These are phyloP conservation scores for Drosophila nigrodunni DNA, from an alignment of 1,140 invertebrate species.

Conservation along the genomic window DNA sequence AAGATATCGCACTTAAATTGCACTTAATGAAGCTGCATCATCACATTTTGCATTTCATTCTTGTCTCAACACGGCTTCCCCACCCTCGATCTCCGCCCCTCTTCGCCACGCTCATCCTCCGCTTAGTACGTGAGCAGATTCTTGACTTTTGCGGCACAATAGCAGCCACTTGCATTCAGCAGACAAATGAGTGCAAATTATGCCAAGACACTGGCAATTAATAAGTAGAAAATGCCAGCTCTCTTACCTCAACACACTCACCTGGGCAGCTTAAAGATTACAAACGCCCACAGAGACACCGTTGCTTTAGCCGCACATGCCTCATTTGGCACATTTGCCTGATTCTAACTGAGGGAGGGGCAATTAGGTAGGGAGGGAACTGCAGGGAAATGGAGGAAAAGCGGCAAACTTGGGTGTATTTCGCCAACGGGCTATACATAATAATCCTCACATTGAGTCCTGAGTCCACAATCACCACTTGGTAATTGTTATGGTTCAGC, in stretches of 20 bases:
- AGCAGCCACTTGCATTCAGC: conserved; percentile 71
- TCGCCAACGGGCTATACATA: conserved; percentile 61
- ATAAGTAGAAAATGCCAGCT: conserved; percentile 63
- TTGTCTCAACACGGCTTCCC: background rate
- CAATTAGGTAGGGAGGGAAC: background rate
- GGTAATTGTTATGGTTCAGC: conserved; percentile 52
- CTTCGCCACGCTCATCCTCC: no score
- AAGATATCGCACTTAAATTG: conserved; percentile 79
- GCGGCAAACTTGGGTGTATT: conserved; percentile 35
- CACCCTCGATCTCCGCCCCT: no score
- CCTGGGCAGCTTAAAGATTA: conserved; percentile 31
- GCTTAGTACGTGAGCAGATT: conserved; percentile 65
- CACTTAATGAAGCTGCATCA: conserved; percentile 82
- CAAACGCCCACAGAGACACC: conserved; percentile 17
- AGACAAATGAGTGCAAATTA: conserved; percentile 81
- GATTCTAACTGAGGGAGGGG: conserved; percentile 17
- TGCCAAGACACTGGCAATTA: conserved; percentile 81
- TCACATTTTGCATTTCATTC: conserved; percentile 77
- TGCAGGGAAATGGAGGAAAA: background rate
- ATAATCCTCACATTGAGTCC: conserved; percentile 45
- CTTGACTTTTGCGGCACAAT: conserved; percentile 65
- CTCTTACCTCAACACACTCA: conserved; percentile 19
- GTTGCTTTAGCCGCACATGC: conserved; percentile 12
- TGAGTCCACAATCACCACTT: conserved; percentile 40
- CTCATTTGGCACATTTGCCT: conserved; percentile 37